phyloP scores from a whole-genome alignment of 2,113 vertebrate genomes.

The Leptosomus discolor region DNA sequence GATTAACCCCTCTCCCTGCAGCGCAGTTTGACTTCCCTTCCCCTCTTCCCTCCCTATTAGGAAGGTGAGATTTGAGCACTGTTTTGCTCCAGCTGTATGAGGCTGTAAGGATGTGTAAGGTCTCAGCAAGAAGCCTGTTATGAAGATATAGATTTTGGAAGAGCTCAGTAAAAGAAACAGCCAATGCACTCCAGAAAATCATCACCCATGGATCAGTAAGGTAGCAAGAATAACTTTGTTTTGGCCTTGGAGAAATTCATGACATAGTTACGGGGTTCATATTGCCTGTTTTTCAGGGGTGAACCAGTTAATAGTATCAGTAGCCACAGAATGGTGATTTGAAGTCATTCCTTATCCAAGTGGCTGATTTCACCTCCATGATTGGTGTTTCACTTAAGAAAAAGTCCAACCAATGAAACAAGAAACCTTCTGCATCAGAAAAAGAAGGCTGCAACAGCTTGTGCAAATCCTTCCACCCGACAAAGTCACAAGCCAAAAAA shows the following conservation, averaged over 20 bases:
- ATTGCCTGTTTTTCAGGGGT: neutral
- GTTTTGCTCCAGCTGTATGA: neutral
- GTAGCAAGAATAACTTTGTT: neutral
- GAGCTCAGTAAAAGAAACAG: neutral
- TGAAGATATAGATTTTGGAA: neutral
- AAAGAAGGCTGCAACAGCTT: neutral
- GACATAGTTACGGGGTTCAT: neutral
- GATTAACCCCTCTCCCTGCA: neutral
- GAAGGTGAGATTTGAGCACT: neutral
- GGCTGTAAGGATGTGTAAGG: fast-evolving
- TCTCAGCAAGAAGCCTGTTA: neutral
- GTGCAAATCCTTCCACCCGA: neutral
- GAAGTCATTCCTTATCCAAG: neutral
- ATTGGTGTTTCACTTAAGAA: neutral
- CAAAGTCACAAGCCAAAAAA: neutral
- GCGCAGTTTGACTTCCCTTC: neutral
- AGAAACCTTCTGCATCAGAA: neutral
- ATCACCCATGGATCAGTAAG: neutral
- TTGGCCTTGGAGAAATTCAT: neutral
- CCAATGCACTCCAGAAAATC: neutral
- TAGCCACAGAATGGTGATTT: neutral
- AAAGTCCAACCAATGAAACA: neutral
- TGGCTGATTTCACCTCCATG: neutral
- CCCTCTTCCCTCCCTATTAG: neutral
- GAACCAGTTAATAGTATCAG: neutral